phyloP scores from a whole-genome alignment of 2,113 vertebrate species.

The Embiotoca jacksoni region DNA sequence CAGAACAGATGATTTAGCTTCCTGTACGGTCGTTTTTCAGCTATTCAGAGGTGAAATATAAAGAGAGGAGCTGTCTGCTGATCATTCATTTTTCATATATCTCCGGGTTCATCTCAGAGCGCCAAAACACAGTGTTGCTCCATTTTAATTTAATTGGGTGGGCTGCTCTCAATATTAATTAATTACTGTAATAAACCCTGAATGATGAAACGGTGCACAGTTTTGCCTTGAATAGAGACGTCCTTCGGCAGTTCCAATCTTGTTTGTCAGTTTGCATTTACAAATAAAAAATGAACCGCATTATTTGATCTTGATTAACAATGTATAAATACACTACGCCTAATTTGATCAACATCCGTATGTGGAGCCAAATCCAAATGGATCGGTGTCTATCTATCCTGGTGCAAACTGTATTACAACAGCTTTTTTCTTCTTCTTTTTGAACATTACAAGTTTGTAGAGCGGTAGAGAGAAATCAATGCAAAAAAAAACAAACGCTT shows the following conservation, averaged over 20 bases:
- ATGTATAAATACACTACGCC: neutral
- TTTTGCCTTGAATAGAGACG: constrained; percentile 21
- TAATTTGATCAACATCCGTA: neutral
- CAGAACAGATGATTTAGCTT: too few relatives aligned
- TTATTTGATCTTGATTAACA: constrained; percentile 16
- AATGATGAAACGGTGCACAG: constrained; percentile 30
- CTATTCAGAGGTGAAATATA: constrained; percentile 24
- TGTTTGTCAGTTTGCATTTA: constrained; percentile 14
- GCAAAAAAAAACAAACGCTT: too few relatives aligned
- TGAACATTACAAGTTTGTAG: too few relatives aligned
- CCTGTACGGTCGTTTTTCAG: neutral
- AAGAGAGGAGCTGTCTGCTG: constrained; percentile 20
- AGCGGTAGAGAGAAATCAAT: too few relatives aligned
- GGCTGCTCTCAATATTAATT: constrained; percentile 43
- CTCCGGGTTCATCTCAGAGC: constrained; percentile 35
- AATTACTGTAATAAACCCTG: constrained; percentile 25
- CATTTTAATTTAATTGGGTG: constrained; percentile 46
- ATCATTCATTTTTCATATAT: constrained; percentile 50
- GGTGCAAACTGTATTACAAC: too few relatives aligned
- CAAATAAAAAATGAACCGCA: neutral
- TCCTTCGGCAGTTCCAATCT: constrained; percentile 19
- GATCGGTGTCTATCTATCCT: too few relatives aligned
- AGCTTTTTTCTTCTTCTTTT: too few relatives aligned
- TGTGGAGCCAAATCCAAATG: too few relatives aligned
- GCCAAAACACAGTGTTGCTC: constrained; percentile 28